Evolutionary conservation across 2,797 vertebrate genomes (phyloP).

Genomic region (Eospalax fontanierii): DNA sequence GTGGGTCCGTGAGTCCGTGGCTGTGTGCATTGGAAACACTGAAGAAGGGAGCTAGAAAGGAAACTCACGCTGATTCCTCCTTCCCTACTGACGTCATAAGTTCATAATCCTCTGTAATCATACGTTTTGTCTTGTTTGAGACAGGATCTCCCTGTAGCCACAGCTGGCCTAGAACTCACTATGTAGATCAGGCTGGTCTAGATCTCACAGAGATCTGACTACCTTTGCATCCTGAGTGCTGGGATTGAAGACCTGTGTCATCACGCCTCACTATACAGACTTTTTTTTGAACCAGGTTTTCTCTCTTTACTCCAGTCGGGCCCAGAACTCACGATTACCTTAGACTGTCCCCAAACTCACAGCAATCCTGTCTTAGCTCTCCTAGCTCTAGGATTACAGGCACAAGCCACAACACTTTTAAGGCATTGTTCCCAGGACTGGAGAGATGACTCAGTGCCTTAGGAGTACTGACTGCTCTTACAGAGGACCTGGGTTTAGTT

Average conservation of each 20-base stretch:
- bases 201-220: too few species aligned
- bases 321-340: neutral
- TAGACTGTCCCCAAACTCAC: neutral
- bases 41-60: neutral
- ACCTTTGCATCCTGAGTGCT: too few species aligned
- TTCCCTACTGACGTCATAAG: neutral
- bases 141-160: too few species aligned
- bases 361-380: neutral
- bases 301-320: neutral
- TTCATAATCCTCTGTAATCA: neutral
- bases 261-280: too few species aligned
- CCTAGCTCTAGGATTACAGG: neutral
- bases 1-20: accelerated
- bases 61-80: neutral
- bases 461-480: too few species aligned
- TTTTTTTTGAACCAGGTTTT: neutral
- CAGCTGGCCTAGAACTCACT: too few species aligned
- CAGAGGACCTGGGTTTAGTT: too few species aligned
- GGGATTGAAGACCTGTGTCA: too few species aligned
- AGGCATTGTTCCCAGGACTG: neutral
- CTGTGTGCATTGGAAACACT: too few species aligned
- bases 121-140: neutral
- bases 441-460: too few species aligned
- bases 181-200: too few species aligned
- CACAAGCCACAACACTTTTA: neutral